phyloP scores from a whole-genome alignment of 2,888 invertebrate genomes.

The Dexiosoma caninum region DNA sequence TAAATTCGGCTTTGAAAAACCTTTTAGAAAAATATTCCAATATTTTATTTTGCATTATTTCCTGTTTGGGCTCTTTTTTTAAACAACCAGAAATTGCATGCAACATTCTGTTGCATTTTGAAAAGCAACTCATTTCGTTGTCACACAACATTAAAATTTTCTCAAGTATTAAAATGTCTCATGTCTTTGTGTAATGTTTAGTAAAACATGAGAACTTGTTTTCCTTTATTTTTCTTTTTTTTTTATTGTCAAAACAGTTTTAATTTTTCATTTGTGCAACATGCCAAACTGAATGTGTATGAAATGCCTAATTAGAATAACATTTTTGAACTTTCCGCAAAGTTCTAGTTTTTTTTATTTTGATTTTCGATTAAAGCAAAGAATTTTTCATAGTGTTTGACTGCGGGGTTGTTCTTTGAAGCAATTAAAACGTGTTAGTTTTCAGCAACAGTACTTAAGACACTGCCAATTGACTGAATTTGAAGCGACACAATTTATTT shows the following conservation, averaged over 20 bases:
- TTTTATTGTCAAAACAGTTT: no score
- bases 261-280: neutral
- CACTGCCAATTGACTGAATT: slow-evolving; percentile 6
- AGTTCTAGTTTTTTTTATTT: neutral
- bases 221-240: neutral
- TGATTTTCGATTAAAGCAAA: neutral
- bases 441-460: neutral
- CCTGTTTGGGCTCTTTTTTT: no score
- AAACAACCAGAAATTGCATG: slow-evolving; percentile 3
- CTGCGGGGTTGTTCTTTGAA: neutral
- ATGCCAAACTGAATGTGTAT: neutral
- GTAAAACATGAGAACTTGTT: neutral
- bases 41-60: no score
- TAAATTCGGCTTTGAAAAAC: no score
- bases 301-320: neutral
- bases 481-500: slow-evolving; percentile 37
- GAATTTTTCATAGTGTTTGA: neutral
- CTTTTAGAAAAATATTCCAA: no score
- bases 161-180: neutral
- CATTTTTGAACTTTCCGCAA: neutral
- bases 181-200: slow-evolving; percentile 22
- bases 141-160: slow-evolving; percentile 23
- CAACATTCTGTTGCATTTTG: slow-evolving; percentile 8
- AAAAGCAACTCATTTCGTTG: neutral
- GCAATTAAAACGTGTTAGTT: neutral